Base-by-base conservation (phyloP, 92 coral and sea anemone genomes). In the Umimayanthus kanabou region DNA sequence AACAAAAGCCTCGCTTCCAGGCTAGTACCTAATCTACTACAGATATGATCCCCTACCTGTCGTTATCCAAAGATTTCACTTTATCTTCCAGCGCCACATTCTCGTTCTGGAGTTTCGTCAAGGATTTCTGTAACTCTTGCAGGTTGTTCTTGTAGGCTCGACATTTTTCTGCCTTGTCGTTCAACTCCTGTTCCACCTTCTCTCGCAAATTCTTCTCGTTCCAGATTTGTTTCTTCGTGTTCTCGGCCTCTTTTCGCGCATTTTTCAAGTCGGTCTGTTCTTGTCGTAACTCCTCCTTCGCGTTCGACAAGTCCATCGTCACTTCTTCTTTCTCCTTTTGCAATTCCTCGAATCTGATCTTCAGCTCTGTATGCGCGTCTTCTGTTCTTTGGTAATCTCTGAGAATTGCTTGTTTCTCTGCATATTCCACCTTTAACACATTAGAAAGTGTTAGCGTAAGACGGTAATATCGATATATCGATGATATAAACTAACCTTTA, bases 261-360 rank as follows among this genome's bases (percentile, higher is more conserved):
- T 90, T 93, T 76, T 92, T 97, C 87, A 94, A 78, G 49, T 97
- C 98, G 5, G 92, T 45, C 18, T 93, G 96, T 22, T 91, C 94
- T 11, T 93, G 98, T 8, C 94, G 79, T 26, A 91, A 69, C 71
- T 93, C 98, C 55, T 97, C 99, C 13, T 95, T 90, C 4, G 90
- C 83, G 14, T 90, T 80, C 49, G 91, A 92, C 89, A 97, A 79
- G 39, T 97, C 98, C 13, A 93, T 84, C 79, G 90, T 92, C 40
- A 85, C 79, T 79, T 96, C 95, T 82, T 96, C 98, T 57, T 92
- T 95, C 74, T 97, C 98, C 53, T 93, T 97, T 80, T 95, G 76
- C 57, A 90, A 84, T 76, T 97, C 98, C 7, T 94, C 98, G 40
- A 92, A 90, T 80, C 92, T 97, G 61, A 93, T 15, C 76, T 89